Evolutionary conservation across 2,113 vertebrate species (phyloP).

Genomic region (Sinosuthora webbiana): DNA sequence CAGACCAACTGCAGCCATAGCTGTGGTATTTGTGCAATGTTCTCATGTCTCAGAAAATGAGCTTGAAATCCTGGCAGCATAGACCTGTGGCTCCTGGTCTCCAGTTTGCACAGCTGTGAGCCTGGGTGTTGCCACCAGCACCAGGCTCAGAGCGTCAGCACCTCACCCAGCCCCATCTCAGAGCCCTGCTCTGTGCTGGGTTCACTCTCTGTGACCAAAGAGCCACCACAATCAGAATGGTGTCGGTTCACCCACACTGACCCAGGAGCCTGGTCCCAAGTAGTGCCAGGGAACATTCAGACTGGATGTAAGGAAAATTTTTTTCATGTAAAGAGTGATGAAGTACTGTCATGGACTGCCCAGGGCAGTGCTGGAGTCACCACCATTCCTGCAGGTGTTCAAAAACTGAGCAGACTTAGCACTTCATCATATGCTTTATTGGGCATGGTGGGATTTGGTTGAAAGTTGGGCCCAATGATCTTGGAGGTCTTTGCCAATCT

Average conservation of each 20-base stretch:
- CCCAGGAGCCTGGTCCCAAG: not conserved
- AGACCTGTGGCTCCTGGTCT: not conserved
- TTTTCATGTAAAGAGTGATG: not conserved
- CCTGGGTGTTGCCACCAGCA: not conserved
- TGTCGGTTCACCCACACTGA: accelerated
- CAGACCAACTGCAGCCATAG: not conserved
- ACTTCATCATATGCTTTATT: not conserved
- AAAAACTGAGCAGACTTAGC: not conserved
- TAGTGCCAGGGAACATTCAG: not conserved
- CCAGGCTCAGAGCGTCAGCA: not conserved
- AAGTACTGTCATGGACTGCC: not conserved
- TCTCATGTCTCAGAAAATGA: not conserved
- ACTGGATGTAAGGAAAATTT: not conserved
- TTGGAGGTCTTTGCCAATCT: not conserved
- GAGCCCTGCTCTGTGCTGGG: not conserved
- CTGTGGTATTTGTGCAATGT: not conserved
- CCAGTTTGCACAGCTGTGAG: not conserved
- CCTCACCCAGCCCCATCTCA: not conserved
- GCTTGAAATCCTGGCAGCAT: not conserved
- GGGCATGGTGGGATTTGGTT: not conserved
- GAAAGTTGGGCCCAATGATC: not conserved
- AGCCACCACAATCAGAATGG: accelerated
- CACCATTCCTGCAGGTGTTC: not conserved
- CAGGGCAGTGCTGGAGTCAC: not conserved
- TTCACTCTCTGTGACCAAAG: not conserved